These are phyloP conservation scores for Hemichromis elongatus DNA, from an alignment of 2,113 vertebrate species.

Conservation along the genomic window DNA sequence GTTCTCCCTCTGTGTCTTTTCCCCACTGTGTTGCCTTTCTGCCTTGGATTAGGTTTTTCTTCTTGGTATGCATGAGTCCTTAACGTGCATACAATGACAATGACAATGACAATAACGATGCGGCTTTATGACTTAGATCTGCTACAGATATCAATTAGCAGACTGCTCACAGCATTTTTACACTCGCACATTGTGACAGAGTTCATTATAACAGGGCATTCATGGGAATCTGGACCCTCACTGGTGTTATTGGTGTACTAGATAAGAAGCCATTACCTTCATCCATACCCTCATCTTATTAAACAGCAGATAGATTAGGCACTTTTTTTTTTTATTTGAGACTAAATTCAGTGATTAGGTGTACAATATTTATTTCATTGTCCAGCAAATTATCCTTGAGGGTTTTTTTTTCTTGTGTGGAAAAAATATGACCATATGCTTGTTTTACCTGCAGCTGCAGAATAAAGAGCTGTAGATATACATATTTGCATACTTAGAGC, in stretches of 20 bases:
- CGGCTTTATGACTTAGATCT: not conserved
- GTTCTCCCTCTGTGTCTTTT: not conserved
- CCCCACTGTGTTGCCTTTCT: not conserved
- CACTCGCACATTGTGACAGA: not conserved
- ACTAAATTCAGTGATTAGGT: not conserved
- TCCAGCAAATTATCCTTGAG: not conserved
- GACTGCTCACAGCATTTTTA: not conserved
- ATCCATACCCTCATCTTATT: not conserved
- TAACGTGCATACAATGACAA: not conserved
- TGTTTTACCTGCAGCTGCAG: not conserved
- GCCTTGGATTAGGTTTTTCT: not conserved
- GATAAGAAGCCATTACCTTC: not conserved
- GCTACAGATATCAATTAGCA: not conserved
- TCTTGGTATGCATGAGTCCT: not conserved
- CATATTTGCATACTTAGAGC: not conserved
- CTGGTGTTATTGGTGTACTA: not conserved
- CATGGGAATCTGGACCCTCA: not conserved
- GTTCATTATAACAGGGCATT: not conserved
- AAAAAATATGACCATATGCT: not conserved
- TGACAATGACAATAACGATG: not conserved
- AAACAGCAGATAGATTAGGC: not conserved
- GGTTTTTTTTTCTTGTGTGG: not conserved
- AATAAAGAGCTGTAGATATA: not conserved
- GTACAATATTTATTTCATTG: not conserved
- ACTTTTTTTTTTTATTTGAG: not conserved